Evolutionary conservation across 2,888 invertebrate genomes (phyloP), one percentile per base, ranked within the genome.

Genomic region (Drosophila histrio): DNA sequence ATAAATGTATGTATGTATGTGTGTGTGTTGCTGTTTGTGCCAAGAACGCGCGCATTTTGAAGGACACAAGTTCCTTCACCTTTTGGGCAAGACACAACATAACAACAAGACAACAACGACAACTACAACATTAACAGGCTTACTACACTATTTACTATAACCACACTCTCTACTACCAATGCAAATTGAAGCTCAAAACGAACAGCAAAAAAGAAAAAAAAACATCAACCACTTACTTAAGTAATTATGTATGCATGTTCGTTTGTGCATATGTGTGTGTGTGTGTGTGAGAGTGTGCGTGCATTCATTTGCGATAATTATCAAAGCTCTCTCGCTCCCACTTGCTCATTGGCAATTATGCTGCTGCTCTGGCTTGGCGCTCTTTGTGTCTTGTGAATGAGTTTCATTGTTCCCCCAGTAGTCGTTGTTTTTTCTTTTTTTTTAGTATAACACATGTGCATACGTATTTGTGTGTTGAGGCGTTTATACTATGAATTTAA

Each of bases 11-110:
- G 26, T 5, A 30, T 28, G n/a, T 39, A 8, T 15, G 26, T 9
- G 9, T 39, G 28, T 62, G 21, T 46, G 30, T 41, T 47, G 21
- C 49, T 58, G 56, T 43, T 60, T 72, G 62, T 36, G 13, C 41
- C 39, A 17, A 59, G 68, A 82, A 71, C 83, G 85, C 82, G 88
- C 84, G 74, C 81, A 77, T 69, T 87, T 87, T 78, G 84, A 84
- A 84, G 84, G 84, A 84, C 84, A 87, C 70, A 60, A 88, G 84
- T 88, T 84, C 88, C 81, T 84, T 84, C 63, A 84, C 84, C 84
- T 80, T 72, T 77, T 28, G 34, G 26, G 26, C 50, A 74, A 70
- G 60, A 57, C 72, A 68, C 22, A 41, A 15, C 34, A 44, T 36
- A 52, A 57, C 44, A 50, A 24, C 56, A 60, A 41, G 58, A 34